phyloP scores from a whole-genome alignment of 2,113 vertebrate species.

The Hippocampus comes region DNA sequence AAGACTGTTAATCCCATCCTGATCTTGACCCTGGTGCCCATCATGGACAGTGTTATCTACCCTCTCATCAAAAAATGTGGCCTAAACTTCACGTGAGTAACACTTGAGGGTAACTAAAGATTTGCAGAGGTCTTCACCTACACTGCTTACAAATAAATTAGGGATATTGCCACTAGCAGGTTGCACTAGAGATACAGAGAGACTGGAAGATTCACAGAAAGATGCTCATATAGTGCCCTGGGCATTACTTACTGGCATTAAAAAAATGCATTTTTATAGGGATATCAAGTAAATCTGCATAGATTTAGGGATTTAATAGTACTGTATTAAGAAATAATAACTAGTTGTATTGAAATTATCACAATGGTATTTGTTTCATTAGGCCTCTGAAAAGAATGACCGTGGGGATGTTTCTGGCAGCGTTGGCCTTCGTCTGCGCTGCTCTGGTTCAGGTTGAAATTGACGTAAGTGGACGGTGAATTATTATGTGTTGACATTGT shows the following conservation, averaged over 20 bases:
- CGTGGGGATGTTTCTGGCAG: conserved; percentile 89
- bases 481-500: not conserved
- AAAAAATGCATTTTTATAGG: not conserved
- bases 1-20: conserved; percentile 90
- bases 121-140: not conserved
- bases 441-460: conserved; percentile 85
- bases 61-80: conserved; percentile 88
- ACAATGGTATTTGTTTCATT: conserved; percentile 22
- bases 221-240: too few species aligned
- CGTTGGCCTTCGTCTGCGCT: conserved; percentile 86
- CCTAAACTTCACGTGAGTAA: conserved; percentile 88
- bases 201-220: too few species aligned
- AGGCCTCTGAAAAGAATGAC: conserved; percentile 91
- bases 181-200: too few species aligned
- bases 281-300: not conserved
- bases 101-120: not conserved
- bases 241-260: too few species aligned
- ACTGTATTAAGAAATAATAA: too few species aligned
- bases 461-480: conserved; percentile 79
- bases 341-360: not conserved
- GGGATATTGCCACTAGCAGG: too few species aligned
- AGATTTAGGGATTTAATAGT: too few species aligned
- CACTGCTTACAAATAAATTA: too few species aligned
- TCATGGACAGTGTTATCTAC: conserved; percentile 80
- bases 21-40: conserved; percentile 86